These are phyloP conservation scores for Thalassarche chlororhynchos DNA, from an alignment of 2,113 vertebrate genomes.

Conservation along the genomic window DNA sequence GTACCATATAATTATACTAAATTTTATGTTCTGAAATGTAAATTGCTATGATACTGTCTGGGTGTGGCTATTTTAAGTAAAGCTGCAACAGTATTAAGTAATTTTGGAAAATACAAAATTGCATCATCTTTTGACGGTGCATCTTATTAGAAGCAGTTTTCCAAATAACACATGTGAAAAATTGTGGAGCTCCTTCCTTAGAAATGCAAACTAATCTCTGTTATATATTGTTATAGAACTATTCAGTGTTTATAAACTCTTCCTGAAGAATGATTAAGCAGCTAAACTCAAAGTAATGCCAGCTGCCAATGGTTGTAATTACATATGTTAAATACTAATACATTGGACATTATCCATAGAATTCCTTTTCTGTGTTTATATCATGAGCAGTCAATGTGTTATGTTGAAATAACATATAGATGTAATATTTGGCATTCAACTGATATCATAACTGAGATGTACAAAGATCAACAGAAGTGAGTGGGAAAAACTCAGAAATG, in stretches of 20 bases:
- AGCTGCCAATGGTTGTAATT: neutral
- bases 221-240: neutral
- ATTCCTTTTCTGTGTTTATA: neutral
- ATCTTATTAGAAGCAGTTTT: neutral
- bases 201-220: neutral
- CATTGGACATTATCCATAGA: neutral
- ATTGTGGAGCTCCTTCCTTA: neutral
- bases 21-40: neutral
- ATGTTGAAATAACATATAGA: neutral
- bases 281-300: neutral
- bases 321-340: neutral
- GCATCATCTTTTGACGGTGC: neutral
- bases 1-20: neutral
- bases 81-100: neutral
- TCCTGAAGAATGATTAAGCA: neutral
- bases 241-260: neutral
- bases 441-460: neutral
- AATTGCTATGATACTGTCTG: neutral
- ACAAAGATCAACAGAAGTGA: neutral
- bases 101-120: neutral
- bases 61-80: neutral
- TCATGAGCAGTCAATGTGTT: neutral
- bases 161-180: neutral
- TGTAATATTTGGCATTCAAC: neutral
- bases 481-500: neutral